Evolutionary conservation across 2,113 vertebrate genomes (phyloP).

Genomic region (Prochilodus magdalenae): DNA sequence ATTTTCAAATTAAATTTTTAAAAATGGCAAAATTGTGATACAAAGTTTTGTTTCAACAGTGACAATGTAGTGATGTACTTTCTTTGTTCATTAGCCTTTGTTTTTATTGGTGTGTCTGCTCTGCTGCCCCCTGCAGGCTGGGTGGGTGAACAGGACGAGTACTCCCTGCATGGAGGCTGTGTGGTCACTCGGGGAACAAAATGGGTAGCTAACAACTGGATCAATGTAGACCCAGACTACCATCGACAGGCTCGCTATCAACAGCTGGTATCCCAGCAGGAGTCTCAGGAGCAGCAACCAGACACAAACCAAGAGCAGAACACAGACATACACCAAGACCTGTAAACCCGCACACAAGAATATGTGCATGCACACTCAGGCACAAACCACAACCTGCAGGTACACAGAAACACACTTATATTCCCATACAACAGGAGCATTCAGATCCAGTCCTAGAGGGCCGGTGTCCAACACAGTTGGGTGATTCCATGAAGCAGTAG

Average conservation of each 20-base stretch:
- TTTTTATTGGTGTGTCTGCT: background rate
- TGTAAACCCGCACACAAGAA: conserved; percentile 64
- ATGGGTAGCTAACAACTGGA: conserved; percentile 99
- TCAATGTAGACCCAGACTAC: conserved; percentile 95
- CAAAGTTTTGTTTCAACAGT: no score
- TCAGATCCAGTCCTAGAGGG: background rate
- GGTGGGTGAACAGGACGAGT: conserved; percentile 96
- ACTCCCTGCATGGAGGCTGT: conserved; percentile 93
- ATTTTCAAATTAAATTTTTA: no score
- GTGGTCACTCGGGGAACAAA: conserved; percentile 91
- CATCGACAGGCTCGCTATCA: conserved; percentile 89
- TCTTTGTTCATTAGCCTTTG: no score
- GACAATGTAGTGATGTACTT: no score
- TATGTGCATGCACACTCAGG: conserved; percentile 54
- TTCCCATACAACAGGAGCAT: background rate
- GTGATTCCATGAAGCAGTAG: background rate
- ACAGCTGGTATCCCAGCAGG: conserved; percentile 85
- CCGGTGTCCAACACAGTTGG: background rate
- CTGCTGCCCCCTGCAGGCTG: conserved; percentile 79
- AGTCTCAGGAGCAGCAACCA: conserved; percentile 66
- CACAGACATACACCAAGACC: conserved; percentile 67
- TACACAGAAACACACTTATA: background rate
- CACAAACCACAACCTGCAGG: background rate
- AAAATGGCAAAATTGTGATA: no score
- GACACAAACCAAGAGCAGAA: conserved; percentile 58